phyloP scores from a whole-genome alignment of 2,113 vertebrate genomes.

The Channa argus region DNA sequence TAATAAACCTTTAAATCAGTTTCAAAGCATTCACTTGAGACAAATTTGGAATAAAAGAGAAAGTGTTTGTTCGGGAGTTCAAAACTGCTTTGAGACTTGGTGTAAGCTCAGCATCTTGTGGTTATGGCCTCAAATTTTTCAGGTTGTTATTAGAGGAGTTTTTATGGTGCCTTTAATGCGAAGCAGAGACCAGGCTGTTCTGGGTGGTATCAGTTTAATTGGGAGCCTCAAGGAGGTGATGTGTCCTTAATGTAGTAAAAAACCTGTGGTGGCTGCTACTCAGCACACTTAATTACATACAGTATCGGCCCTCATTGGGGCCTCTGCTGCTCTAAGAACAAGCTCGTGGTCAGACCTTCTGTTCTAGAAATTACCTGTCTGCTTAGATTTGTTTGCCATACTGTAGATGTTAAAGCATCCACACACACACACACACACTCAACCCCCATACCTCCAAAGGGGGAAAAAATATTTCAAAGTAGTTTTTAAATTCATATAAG shows the following conservation, averaged over 20 bases:
- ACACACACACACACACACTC: too few relatives aligned
- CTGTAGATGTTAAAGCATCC: not conserved
- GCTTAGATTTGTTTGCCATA: conserved; percentile 7
- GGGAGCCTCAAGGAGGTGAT: conserved; percentile 13
- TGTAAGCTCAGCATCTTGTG: conserved; percentile 19
- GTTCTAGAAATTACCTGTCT: conserved; percentile 1
- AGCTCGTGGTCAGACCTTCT: not conserved
- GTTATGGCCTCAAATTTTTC: conserved; percentile 29
- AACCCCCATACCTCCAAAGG: too few relatives aligned
- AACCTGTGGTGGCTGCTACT: not conserved
- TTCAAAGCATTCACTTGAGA: not conserved
- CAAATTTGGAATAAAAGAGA: not conserved
- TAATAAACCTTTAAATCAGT: conserved; percentile 3
- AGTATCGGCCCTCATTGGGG: not conserved
- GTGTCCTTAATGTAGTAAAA: conserved; percentile 24
- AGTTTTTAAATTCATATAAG: too few relatives aligned
- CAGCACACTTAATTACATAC: not conserved
- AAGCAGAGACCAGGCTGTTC: conserved; percentile 15
- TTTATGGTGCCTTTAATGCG: conserved; percentile 27
- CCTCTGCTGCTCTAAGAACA: conserved; percentile 7
- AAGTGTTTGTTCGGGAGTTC: not conserved
- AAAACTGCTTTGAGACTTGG: not conserved
- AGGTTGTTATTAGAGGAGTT: conserved; percentile 30
- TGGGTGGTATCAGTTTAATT: conserved; percentile 8
- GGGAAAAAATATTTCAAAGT: too few relatives aligned